phyloP scores from a whole-genome alignment of 2,888 invertebrate genomes.

The Volucella inflata region DNA sequence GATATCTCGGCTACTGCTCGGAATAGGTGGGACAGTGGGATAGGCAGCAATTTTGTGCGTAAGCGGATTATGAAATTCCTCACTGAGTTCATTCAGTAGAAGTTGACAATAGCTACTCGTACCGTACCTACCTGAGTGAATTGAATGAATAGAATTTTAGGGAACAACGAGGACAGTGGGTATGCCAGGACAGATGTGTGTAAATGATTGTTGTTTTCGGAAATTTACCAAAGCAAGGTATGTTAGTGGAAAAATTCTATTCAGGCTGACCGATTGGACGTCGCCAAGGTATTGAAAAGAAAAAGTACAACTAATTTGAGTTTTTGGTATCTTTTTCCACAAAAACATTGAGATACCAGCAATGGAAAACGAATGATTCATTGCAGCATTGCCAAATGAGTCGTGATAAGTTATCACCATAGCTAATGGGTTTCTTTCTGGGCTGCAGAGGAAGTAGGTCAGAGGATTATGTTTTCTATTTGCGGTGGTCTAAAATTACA shows the following conservation, averaged over 20 bases:
- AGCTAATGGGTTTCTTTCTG: too few species aligned
- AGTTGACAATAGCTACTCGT: slow-evolving; percentile 54
- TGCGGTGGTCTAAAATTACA: too few species aligned
- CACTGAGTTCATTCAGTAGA: slow-evolving; percentile 41
- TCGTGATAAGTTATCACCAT: background rate
- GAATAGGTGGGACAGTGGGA: background rate
- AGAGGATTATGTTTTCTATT: too few species aligned
- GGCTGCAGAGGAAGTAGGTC: too few species aligned
- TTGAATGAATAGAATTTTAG: slow-evolving; percentile 44
- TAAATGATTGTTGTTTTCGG: background rate
- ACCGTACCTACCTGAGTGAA: slow-evolving; percentile 61
- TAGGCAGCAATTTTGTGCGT: slow-evolving; percentile 32
- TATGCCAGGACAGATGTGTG: slow-evolving; percentile 45
- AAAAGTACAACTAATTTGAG: slow-evolving; percentile 16
- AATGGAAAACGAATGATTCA: background rate
- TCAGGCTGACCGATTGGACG: background rate
- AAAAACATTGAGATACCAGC: background rate
- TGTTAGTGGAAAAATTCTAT: background rate
- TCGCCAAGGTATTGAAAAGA: background rate
- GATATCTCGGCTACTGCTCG: slow-evolving; percentile 49
- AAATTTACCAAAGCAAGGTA: slow-evolving; percentile 2
- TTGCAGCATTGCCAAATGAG: slow-evolving; percentile 20
- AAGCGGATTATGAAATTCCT: slow-evolving; percentile 70
- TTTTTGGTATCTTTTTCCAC: background rate
- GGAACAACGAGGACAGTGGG: slow-evolving; percentile 9